A percentile compares a stretch with the other conserved stretches of the same genome.
These are phyloP conservation scores for Hepsetus odoe DNA, from an alignment of 2,113 vertebrate species.

Conservation along the genomic window DNA sequence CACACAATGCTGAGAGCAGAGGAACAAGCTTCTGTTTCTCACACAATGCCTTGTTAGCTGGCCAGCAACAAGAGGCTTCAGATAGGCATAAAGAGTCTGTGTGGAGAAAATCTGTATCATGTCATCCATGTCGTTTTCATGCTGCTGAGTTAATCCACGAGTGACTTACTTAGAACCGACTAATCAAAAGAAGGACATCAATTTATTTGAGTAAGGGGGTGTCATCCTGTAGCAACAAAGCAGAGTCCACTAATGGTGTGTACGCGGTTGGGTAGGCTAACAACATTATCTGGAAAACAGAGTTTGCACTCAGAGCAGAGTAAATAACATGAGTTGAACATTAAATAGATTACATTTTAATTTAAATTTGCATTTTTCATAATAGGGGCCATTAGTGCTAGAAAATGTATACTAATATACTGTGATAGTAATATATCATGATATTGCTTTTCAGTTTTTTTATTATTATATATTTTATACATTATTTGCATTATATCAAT, in stretches of 20 bases:
- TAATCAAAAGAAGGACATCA: not conserved
- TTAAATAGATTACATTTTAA: too few relatives aligned
- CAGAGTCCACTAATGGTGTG: not conserved
- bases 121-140: not conserved
- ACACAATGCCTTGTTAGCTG: slow-evolving; percentile 4
- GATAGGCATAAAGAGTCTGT: not conserved
- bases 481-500: too few relatives aligned
- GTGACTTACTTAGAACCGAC: not conserved
- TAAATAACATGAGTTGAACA: not conserved
- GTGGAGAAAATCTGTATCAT: not conserved
- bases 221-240: not conserved
- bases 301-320: not conserved
- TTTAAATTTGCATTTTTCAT: too few relatives aligned
- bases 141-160: not conserved
- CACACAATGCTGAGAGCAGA: not conserved
- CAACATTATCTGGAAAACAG: not conserved
- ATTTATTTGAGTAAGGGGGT: not conserved
- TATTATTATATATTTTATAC: too few relatives aligned
- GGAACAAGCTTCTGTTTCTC: not conserved
- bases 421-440: too few relatives aligned
- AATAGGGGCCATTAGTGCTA: too few relatives aligned
- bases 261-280: not conserved
- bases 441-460: too few relatives aligned
- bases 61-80: not conserved
- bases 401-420: too few relatives aligned